phyloP scores from a whole-genome alignment of 2,888 invertebrate genomes.

The Bombylius major region DNA sequence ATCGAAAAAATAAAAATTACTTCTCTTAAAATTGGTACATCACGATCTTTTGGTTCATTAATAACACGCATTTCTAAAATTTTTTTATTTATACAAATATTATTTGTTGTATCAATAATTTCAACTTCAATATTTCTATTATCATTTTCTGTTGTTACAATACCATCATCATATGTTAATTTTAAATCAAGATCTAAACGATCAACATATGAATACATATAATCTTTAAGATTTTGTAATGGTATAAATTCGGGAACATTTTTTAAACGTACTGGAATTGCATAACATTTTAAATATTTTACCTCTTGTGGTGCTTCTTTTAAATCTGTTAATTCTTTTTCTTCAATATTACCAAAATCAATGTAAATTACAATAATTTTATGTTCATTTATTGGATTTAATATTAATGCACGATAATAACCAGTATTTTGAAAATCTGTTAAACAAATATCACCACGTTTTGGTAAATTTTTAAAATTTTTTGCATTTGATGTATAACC shows the following conservation, averaged over 20 bases:
- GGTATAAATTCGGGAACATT: constrained; percentile 24
- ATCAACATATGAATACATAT: constrained; percentile 22
- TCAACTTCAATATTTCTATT: constrained; percentile 14
- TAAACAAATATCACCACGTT: constrained; percentile 25
- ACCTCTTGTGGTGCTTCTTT: constrained; percentile 21
- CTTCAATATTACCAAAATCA: constrained; percentile 30
- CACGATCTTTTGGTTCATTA: constrained; percentile 16
- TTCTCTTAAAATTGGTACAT: constrained; percentile 17
- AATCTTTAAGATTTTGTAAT: constrained; percentile 21
- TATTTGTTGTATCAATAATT: constrained; percentile 21
- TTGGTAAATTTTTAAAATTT: constrained; percentile 19
- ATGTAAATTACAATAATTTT: constrained; percentile 25
- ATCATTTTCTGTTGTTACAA: constrained; percentile 10
- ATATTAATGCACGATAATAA: constrained; percentile 25
- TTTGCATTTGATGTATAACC: constrained; percentile 14
- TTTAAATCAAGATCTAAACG: constrained; percentile 18
- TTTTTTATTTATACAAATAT: constrained; percentile 25
- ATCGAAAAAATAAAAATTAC: constrained; percentile 17
- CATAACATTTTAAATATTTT: constrained; percentile 20
- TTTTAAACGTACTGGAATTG: constrained; percentile 25
- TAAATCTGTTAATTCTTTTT: constrained; percentile 20
- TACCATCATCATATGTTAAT: constrained; percentile 20
- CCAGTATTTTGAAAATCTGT: constrained; percentile 19
- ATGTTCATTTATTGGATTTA: constrained; percentile 20
- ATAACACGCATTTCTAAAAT: constrained; percentile 21